Conservation (phyloP, 2,888 invertebrate species). For the Campopleginae sp. region DNA sequence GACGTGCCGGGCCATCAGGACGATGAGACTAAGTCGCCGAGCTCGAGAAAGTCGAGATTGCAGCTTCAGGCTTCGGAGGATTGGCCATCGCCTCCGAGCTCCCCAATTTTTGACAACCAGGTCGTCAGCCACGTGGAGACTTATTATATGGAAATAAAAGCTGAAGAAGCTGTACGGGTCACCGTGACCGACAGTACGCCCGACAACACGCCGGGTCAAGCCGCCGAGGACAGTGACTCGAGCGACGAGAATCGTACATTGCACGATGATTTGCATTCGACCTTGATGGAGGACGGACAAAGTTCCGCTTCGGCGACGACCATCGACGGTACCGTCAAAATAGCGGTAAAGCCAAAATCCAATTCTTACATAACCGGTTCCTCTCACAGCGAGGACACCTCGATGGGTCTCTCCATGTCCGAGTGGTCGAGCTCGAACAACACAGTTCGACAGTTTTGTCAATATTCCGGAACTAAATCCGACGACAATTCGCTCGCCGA, state of each 20-base stretch:
- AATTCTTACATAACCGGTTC: slow-evolving; percentile 89
- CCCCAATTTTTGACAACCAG: slow-evolving; percentile 89
- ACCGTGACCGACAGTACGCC: slow-evolving; percentile 89
- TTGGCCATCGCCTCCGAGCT: slow-evolving; percentile 93
- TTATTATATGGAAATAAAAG: slow-evolving; percentile 91
- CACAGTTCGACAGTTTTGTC: slow-evolving; percentile 90
- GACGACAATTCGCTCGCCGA: slow-evolving; percentile 91
- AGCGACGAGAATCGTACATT: slow-evolving; percentile 89
- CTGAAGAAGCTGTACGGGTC: slow-evolving; percentile 92
- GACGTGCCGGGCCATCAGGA: slow-evolving; percentile 87
- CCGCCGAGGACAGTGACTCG: slow-evolving; percentile 87
- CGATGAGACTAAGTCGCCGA: slow-evolving; percentile 81
- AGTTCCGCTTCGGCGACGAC: slow-evolving; percentile 88
- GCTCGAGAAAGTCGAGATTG: slow-evolving; percentile 74
- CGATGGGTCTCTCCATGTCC: slow-evolving; percentile 93
- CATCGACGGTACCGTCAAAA: slow-evolving; percentile 92
- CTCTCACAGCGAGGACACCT: slow-evolving; percentile 94
- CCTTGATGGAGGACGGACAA: slow-evolving; percentile 80
- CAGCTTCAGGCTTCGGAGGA: slow-evolving; percentile 89
- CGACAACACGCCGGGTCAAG: slow-evolving; percentile 86
- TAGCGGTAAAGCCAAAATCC: slow-evolving; percentile 91
- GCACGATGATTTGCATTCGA: slow-evolving; percentile 86
- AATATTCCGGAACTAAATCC: slow-evolving; percentile 90
- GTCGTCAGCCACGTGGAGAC: slow-evolving; percentile 92
- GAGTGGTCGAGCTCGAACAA: slow-evolving; percentile 96